These are phyloP conservation scores for Clarias batrachus DNA, from an alignment of 2,113 vertebrate species.

Conservation along the genomic window DNA sequence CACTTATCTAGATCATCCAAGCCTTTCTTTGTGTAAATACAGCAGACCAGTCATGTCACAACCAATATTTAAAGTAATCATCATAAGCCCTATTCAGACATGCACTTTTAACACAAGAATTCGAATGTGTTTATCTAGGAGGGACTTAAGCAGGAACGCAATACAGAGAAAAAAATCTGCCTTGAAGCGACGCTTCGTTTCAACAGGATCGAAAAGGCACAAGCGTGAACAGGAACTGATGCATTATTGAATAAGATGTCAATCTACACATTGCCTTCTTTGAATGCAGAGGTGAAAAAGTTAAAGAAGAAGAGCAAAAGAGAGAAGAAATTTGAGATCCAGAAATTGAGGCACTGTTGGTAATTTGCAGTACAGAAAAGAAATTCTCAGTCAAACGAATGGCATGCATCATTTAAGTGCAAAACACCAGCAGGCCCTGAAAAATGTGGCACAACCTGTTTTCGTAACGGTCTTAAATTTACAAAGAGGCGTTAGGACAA, in stretches of 20 bases:
- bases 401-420: neutral
- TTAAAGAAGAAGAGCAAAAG: neutral
- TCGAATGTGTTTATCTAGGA: neutral
- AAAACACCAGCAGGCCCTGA: neutral
- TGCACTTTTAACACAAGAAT: neutral
- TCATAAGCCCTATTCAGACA: neutral
- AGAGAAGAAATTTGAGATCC: neutral
- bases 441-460: neutral
- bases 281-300: neutral
- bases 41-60: neutral
- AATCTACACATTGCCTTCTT: neutral
- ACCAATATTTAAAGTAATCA: neutral
- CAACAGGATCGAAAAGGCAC: neutral
- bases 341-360: neutral
- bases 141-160: neutral
- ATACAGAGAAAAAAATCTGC: neutral
- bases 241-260: neutral
- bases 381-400: neutral
- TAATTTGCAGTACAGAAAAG: neutral
- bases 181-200: neutral
- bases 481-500: neutral
- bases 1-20: neutral
- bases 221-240: neutral
- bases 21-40: neutral
- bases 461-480: neutral